A percentile compares a stretch with the other conserved stretches of the same genome.
Conservation (phyloP, 2,113 vertebrate species). For the Nannobrachium achirus region DNA sequence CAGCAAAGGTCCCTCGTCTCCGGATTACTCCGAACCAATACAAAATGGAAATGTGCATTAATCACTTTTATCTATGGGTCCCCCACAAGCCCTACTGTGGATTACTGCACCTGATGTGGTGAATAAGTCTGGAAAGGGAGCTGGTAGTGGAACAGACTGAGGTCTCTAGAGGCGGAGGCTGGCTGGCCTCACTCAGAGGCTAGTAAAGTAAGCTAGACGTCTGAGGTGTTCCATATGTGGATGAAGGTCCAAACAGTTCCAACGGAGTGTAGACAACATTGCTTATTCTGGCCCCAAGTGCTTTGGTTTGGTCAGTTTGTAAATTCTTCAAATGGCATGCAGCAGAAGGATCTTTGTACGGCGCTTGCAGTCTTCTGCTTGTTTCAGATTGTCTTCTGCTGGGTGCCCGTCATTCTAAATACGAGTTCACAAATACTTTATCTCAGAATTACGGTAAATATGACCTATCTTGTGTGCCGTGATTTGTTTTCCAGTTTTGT, state of each 20-base stretch:
- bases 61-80: conserved; percentile 62
- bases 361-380: too few relatives aligned
- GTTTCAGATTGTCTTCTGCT: too few relatives aligned
- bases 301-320: conserved; percentile 38
- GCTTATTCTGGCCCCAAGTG: conserved; percentile 56
- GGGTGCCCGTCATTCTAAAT: too few relatives aligned
- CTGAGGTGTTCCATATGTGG: conserved; percentile 70
- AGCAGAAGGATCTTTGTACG: neutral
- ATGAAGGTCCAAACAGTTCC: conserved; percentile 49
- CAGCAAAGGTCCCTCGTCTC: conserved; percentile 10
- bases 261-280: conserved; percentile 54
- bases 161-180: conserved; percentile 46
- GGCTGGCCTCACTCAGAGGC: conserved; percentile 51
- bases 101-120: conserved; percentile 73
- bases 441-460: too few relatives aligned
- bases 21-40: conserved; percentile 20
- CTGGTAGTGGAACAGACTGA: conserved; percentile 57
- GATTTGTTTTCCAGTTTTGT: conserved; percentile 19
- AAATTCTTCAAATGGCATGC: conserved; percentile 43
- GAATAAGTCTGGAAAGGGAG: conserved; percentile 61
- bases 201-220: conserved; percentile 66
- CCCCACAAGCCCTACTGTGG: conserved; percentile 45
- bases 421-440: too few relatives aligned
- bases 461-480: neutral
- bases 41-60: conserved; percentile 65